phyloP scores from a whole-genome alignment of 2,113 vertebrate species.

The Mus spicilegus region DNA sequence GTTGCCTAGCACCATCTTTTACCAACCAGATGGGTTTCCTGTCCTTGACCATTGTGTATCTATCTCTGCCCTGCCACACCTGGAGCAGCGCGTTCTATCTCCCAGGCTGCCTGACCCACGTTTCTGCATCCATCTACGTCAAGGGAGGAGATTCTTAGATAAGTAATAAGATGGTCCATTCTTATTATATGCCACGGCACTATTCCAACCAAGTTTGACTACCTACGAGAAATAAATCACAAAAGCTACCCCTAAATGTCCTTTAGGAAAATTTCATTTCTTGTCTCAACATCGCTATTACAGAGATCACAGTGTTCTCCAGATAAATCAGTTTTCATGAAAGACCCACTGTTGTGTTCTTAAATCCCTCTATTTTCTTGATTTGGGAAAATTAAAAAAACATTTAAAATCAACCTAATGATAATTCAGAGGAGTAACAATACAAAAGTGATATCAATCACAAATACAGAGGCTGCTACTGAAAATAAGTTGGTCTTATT shows the following conservation, averaged over 20 bases:
- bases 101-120: not conserved
- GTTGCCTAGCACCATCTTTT: conserved; percentile 55
- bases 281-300: not conserved
- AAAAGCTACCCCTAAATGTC: not conserved
- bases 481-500: not conserved
- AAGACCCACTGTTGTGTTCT: not conserved
- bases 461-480: not conserved
- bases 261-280: not conserved
- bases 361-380: not conserved
- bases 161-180: conserved; percentile 1
- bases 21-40: conserved; percentile 54
- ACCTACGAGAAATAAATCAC: not conserved
- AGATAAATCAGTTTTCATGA: not conserved
- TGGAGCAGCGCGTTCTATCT: conserved; percentile 29
- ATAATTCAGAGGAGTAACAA: conserved; percentile 21
- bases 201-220: not conserved
- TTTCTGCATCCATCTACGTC: conserved; percentile 41
- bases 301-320: not conserved
- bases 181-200: not conserved
- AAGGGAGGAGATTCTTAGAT: conserved; percentile 60
- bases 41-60: not conserved
- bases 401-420: conserved; percentile 4
- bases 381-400: not conserved
- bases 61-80: conserved; percentile 32
- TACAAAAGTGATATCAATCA: not conserved